A percentile compares a stretch with the other conserved stretches of the same genome.
Evolutionary conservation across 1,140 invertebrate species (phyloP).

Genomic region (Eriocheir sinensis): DNA sequence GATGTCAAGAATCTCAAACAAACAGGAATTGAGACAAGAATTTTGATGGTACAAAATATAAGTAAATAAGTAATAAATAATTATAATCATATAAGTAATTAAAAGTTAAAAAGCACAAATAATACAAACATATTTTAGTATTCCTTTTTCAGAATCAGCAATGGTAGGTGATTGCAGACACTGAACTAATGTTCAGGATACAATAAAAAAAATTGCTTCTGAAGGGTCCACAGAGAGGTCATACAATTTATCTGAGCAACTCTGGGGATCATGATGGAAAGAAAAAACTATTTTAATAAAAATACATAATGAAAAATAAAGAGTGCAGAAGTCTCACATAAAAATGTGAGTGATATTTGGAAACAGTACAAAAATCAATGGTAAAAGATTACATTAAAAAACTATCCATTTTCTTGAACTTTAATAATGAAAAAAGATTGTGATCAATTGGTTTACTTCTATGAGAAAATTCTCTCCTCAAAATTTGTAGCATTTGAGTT

Average conservation of each 20-base stretch:
- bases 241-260: constrained; percentile 28
- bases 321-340: neutral
- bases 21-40: neutral
- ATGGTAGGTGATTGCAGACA: constrained; percentile 62
- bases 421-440: no score
- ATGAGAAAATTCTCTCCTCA: no score
- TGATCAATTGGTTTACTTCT: no score
- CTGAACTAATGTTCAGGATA: constrained; percentile 31
- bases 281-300: neutral
- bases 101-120: neutral
- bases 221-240: constrained; percentile 34
- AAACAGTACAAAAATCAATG: no score
- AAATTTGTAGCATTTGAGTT: no score
- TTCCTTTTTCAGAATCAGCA: neutral
- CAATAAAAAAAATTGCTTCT: constrained; percentile 18
- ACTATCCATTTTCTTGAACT: no score
- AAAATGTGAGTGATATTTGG: no score
- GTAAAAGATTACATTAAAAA: no score
- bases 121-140: constrained; percentile 27
- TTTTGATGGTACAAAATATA: no score
- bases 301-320: neutral
- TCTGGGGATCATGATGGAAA: neutral
- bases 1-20: neutral
- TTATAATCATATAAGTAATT: neutral
- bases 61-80: no score